Evolutionary conservation across 2,797 vertebrate genomes (phyloP).

Genomic region (Momotus momota): DNA sequence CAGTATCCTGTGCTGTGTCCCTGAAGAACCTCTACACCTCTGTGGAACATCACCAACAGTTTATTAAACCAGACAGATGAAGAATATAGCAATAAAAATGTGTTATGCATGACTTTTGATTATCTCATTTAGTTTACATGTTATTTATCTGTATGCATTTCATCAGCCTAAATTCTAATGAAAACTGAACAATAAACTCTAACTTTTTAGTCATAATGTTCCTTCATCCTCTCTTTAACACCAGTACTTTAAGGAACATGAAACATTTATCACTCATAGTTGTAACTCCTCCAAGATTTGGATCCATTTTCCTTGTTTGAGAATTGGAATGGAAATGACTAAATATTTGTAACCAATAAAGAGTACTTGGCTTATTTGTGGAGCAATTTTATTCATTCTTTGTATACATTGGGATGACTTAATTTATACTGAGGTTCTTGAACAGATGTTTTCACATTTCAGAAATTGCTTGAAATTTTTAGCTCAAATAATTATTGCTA

Average conservation of each 20-base stretch:
- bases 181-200: neutral
- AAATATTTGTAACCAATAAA: conserved; percentile 26
- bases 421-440: conserved; percentile 13
- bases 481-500: conserved; percentile 20
- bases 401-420: neutral
- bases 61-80: neutral
- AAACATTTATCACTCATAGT: neutral
- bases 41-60: neutral
- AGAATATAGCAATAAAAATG: neutral
- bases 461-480: neutral
- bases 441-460: conserved; percentile 26
- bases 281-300: neutral
- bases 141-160: neutral
- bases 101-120: neutral
- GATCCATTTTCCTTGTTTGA: conserved; percentile 1
- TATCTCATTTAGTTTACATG: neutral
- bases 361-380: conserved; percentile 2
- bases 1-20: neutral
- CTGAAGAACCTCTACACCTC: neutral
- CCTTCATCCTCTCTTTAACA: neutral
- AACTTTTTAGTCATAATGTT: neutral
- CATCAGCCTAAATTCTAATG: neutral
- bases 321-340: neutral
- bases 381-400: conserved; percentile 34
- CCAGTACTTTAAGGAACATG: neutral